Evolutionary conservation across 2,797 vertebrate species (phyloP).

Genomic region (Helostoma temminkii): DNA sequence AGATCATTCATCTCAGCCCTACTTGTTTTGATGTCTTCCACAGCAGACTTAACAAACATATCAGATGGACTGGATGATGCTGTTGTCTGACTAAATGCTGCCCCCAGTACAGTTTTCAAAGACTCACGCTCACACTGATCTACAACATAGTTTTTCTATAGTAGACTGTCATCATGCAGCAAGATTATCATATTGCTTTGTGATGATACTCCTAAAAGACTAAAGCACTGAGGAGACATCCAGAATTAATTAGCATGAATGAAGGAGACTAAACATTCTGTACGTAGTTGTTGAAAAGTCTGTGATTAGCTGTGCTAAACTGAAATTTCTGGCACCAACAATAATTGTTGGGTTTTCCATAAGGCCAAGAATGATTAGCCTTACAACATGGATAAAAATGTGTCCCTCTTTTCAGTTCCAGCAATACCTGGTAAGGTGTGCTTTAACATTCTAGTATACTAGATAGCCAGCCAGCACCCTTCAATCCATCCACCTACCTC

Average conservation of each 20-base stretch:
- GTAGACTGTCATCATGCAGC: background rate
- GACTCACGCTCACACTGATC: conserved; percentile 18
- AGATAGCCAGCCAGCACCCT: conserved; percentile 12
- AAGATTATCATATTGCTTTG: conserved; percentile 11
- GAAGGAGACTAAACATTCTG: conserved; percentile 65
- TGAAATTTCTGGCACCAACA: conserved; percentile 68
- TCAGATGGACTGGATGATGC: conserved; percentile 59
- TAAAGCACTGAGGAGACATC: conserved; percentile 23
- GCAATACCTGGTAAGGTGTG: conserved; percentile 38
- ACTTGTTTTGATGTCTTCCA: conserved; percentile 73
- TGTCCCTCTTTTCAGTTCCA: background rate
- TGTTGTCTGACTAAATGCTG: conserved; percentile 41
- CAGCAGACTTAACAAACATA: conserved; percentile 70
- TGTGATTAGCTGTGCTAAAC: conserved; percentile 63
- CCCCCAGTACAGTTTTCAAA: conserved; percentile 49
- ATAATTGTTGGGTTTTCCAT: conserved; percentile 74
- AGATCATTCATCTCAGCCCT: conserved; percentile 73
- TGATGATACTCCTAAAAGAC: conserved; percentile 7
- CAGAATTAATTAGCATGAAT: conserved; percentile 30
- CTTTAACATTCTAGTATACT: conserved; percentile 6
- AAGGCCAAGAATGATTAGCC: conserved; percentile 53
- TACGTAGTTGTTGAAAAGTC: conserved; percentile 73
- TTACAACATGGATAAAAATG: conserved; percentile 23
- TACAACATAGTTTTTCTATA: conserved; percentile 38
- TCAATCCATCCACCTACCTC: conserved; percentile 18